These are phyloP conservation scores for Papilio gigon DNA, from an alignment of 2,888 invertebrate genomes.

Conservation along the genomic window DNA sequence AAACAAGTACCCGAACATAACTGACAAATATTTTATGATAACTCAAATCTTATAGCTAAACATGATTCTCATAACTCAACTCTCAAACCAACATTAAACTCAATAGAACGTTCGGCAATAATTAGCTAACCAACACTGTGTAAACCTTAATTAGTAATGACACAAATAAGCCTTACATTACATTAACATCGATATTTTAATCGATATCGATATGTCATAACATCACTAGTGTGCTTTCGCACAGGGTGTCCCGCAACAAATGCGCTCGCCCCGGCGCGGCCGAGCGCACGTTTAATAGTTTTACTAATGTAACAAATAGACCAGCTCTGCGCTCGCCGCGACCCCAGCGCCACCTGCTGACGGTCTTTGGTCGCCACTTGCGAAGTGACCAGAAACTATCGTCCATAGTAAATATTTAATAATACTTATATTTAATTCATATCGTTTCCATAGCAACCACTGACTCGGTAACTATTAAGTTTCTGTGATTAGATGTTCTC, in stretches of 20 bases:
- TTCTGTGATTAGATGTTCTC: no score
- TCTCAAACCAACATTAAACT: no score
- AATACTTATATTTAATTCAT: not conserved
- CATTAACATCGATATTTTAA: conserved; percentile 2
- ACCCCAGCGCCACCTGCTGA: conserved; percentile 28
- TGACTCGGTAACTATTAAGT: no score
- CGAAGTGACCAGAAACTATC: not conserved
- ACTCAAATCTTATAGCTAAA: not conserved
- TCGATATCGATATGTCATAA: conserved; percentile 5
- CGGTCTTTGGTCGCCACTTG: not conserved
- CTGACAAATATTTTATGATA: no score
- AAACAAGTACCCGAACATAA: not conserved
- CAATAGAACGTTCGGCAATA: no score
- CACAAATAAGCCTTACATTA: no score
- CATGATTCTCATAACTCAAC: no score
- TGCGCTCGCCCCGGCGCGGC: conserved; percentile 44
- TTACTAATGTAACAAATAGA: conserved; percentile 63
- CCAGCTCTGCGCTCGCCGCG: conserved; percentile 34
- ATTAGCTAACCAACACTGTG: no score
- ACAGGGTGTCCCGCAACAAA: conserved; percentile 52
- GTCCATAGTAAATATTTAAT: not conserved
- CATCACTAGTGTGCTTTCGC: conserved; percentile 44
- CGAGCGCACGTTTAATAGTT: conserved; percentile 48
- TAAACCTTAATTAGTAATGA: no score
- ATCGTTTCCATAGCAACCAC: not conserved